These are phyloP conservation scores for Tamandua tetradactyla DNA, from an alignment of 2,797 vertebrate species.

Conservation along the genomic window DNA sequence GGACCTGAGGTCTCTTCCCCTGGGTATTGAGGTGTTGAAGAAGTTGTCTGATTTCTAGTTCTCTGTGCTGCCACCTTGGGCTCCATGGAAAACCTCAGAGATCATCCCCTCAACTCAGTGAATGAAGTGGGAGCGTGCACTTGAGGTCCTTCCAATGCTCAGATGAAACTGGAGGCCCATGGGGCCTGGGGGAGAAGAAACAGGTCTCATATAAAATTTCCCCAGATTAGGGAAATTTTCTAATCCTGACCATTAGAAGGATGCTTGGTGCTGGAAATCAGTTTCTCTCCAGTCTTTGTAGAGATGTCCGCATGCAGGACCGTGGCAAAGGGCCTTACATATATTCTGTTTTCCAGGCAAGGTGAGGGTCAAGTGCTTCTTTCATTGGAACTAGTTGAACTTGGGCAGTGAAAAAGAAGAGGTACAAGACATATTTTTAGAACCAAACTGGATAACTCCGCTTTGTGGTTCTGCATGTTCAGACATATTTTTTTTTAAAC, in stretches of 20 bases:
- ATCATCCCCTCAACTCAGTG: background rate
- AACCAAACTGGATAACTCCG: background rate
- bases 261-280: background rate
- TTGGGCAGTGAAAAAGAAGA: background rate
- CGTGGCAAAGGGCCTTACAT: background rate
- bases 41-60: background rate
- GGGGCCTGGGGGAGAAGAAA: background rate
- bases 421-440: background rate
- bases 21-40: background rate
- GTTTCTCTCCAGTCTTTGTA: constrained; percentile 2
- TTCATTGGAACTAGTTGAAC: background rate
- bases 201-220: background rate
- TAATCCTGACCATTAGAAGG: constrained; percentile 25
- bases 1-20: background rate
- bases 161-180: background rate
- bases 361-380: background rate
- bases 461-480: constrained; percentile 46
- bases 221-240: background rate
- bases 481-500: background rate
- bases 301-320: background rate
- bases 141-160: background rate
- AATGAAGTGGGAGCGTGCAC: background rate
- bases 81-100: background rate
- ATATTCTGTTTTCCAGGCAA: constrained; percentile 3
- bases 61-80: background rate